Conservation (phyloP, 2,888 invertebrate genomes). For the Apodemia mormo region DNA sequence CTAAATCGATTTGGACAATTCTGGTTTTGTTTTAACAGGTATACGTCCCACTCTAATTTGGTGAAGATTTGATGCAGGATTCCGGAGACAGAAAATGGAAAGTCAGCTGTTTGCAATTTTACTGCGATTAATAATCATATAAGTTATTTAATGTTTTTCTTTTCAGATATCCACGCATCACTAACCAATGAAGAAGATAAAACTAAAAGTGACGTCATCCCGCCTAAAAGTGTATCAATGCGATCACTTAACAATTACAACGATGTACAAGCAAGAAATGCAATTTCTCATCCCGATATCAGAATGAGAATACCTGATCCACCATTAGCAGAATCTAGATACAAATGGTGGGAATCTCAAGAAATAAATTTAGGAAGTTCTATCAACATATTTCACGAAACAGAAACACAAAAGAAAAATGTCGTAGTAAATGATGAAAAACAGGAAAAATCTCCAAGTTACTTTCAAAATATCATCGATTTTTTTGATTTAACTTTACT, state of each 20-base stretch:
- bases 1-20: too few species aligned
- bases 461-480: constrained; percentile 60
- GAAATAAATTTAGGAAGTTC: constrained; percentile 83
- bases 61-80: too few species aligned
- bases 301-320: constrained; percentile 52
- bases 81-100: too few species aligned
- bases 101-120: too few species aligned
- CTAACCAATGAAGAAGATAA: constrained; percentile 45
- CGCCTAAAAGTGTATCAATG: constrained; percentile 65
- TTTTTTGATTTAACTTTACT: constrained; percentile 85
- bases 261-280: constrained; percentile 60
- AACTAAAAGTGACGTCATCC: constrained; percentile 48
- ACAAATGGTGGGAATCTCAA: constrained; percentile 81
- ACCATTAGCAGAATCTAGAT: constrained; percentile 53
- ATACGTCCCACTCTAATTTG: too few species aligned
- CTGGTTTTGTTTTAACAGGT: too few species aligned
- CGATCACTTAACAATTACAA: constrained; percentile 56
- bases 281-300: constrained; percentile 70
- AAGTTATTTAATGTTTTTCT: background rate
- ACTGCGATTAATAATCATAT: too few species aligned
- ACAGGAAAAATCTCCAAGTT: constrained; percentile 46
- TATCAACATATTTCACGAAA: constrained; percentile 79
- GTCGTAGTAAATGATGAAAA: constrained; percentile 45
- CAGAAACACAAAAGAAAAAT: constrained; percentile 43
- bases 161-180: constrained; percentile 54